Evolutionary conservation across 92 coral and sea anemone genomes (phyloP), one percentile per base, ranked within the genome.

Genomic region (Actinernus sp.): DNA sequence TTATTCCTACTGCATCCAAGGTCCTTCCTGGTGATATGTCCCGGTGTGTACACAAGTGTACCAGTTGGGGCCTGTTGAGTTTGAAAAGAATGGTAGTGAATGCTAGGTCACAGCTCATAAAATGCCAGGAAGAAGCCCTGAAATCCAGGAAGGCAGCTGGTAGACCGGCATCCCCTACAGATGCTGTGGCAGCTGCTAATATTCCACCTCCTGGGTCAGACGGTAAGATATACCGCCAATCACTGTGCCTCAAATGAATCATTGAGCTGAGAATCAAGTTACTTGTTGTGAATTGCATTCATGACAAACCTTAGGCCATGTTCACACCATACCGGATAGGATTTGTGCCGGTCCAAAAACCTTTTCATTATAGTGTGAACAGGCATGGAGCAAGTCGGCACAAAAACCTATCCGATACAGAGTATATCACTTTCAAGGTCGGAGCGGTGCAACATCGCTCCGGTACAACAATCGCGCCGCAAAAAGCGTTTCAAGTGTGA

Each of bases 61-160:
- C 69, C 29, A 88, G 99, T 22, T 95, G 99, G 99, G 97, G 99
- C 43, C 49, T 68, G 8, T 41, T 79, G 66, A 79, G 92, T 58
- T 55, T 95, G 28, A 86, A 81, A 55, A 76, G 84, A 61, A 91
- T 95, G 71, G 67, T 95, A 14, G 85, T 64, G 16, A 90, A 73
- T 61, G 99, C 99, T 48, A 94, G 97, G 2, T 60, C 69, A 17
- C 93, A 91, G 53, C 38, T 95, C 58, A 51, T 50, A 23, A 68
- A 63, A 10, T 57, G 75, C 43, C 72, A 69, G 32, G 83, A 71
- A 33, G 83, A 80, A 43, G 13, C 31, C 3, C 46, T 40, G 4
- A 62, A 26, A 34, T 58, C 41, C 49, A 67, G 44, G 23, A 46
- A 47, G 13, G 59, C 68, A 16, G 49, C 13, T 26, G 75, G 56